Conservation (phyloP, 2,113 vertebrate species). For the Turnix velox region DNA sequence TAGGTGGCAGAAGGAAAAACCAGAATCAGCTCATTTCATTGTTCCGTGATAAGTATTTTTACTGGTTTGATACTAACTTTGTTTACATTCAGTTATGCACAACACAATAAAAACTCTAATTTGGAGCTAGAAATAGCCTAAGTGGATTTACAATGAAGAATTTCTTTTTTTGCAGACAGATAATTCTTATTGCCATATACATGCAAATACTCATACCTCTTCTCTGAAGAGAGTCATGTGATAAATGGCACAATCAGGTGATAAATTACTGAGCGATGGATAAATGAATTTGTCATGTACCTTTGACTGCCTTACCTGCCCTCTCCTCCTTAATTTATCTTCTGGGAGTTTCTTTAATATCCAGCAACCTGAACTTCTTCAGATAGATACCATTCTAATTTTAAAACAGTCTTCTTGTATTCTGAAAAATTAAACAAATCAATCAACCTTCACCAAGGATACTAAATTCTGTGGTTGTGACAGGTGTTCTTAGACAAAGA, state of each 20-base stretch:
- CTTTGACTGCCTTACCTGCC: background rate
- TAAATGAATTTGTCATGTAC: background rate
- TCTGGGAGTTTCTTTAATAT: background rate
- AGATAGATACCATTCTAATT: background rate
- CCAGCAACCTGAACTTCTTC: background rate
- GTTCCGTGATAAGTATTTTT: slow-evolving; percentile 69
- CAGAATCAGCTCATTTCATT: slow-evolving; percentile 34
- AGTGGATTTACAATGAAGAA: background rate
- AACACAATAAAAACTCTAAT: slow-evolving; percentile 54
- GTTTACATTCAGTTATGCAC: slow-evolving; percentile 70
- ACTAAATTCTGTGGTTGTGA: background rate
- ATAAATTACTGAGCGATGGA: background rate
- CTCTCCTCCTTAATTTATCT: background rate
- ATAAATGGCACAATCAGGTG: background rate
- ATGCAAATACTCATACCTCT: background rate
- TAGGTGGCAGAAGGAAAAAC: slow-evolving; percentile 46
- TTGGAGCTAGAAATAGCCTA: slow-evolving; percentile 9
- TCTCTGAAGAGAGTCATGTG: background rate
- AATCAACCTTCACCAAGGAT: background rate
- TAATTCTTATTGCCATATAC: background rate
- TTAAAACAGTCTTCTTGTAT: background rate
- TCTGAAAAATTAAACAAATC: background rate
- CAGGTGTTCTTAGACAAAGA: background rate
- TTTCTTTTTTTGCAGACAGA: background rate
- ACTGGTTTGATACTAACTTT: slow-evolving; percentile 71